phyloP scores from a whole-genome alignment of 2,113 vertebrate genomes.

The Microcebus griseorufus region DNA sequence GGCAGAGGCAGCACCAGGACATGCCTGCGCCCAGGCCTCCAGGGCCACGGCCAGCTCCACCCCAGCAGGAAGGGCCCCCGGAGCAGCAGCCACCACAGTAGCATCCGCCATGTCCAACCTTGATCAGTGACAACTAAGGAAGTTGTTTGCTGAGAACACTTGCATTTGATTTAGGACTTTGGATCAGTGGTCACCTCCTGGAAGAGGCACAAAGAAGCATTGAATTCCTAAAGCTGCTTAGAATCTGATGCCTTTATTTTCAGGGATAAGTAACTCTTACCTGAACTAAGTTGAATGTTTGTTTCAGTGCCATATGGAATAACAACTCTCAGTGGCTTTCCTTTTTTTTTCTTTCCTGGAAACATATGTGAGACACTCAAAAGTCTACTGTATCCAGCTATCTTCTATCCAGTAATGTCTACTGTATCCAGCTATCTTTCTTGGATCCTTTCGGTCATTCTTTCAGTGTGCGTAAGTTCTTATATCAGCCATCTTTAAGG shows the following conservation, averaged over 20 bases:
- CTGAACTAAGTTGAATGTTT: slow-evolving; percentile 85
- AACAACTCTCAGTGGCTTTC: slow-evolving; percentile 83
- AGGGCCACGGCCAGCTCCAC: slow-evolving; percentile 81
- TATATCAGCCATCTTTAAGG: slow-evolving; percentile 41
- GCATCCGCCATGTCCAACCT: slow-evolving; percentile 57
- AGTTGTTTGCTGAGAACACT: slow-evolving; percentile 76
- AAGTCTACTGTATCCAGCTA: slow-evolving; percentile 81
- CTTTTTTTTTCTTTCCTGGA: slow-evolving; percentile 53
- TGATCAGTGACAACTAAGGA: slow-evolving; percentile 40
- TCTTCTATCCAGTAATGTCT: slow-evolving; percentile 75
- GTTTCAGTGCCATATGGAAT: slow-evolving; percentile 86
- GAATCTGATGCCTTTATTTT: slow-evolving; percentile 87
- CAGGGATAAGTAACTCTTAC: slow-evolving; percentile 87
- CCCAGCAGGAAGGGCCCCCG: slow-evolving; percentile 83
- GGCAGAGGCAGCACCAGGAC: slow-evolving; percentile 96
- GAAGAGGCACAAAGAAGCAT: slow-evolving; percentile 80
- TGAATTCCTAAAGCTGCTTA: slow-evolving; percentile 85
- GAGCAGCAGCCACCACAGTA: slow-evolving; percentile 85
- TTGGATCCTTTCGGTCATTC: slow-evolving; percentile 72
- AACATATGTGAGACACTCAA: slow-evolving; percentile 80
- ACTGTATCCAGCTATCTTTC: slow-evolving; percentile 78
- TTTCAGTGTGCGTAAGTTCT: slow-evolving; percentile 62
- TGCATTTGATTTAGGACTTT: slow-evolving; percentile 75
- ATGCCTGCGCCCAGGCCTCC: slow-evolving; percentile 80
- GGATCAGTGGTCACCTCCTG: slow-evolving; percentile 72